Base-by-base conservation (phyloP, 2,888 invertebrate genomes). In the Mythimna ferrago region DNA sequence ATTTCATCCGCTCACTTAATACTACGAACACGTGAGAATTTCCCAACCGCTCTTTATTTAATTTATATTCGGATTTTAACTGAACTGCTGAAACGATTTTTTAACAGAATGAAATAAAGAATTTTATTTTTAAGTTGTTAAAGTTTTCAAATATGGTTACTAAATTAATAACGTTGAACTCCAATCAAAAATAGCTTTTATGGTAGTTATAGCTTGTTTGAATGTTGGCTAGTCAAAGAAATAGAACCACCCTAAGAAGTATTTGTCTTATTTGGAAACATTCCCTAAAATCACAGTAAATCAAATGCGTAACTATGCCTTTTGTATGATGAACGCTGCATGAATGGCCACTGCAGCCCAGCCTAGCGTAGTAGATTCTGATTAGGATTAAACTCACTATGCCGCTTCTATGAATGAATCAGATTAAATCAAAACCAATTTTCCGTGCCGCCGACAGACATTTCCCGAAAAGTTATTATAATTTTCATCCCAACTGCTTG, bases 1-100 rank as follows among this genome's bases (percentile, higher is more conserved):
- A 81, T 81, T 83, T 77, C 65, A 81, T 76, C 79, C 84, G 61
- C 73, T 73, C 75, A 75, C 69, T 79, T 74, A 74, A 80, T 73
- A 74, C 69, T 48, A 61, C 62, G 78, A 76, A 76, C 71, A 71
- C 64, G 83, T 73, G 78, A 70, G 65, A 66, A 71, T 70, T 75
- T 73, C 63, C 69, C 73, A 68, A 66, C 72, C 65, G 71, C 64
- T 73, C 68, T 80, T 79, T 76, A 66, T 76, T 82, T 69, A 38
- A 76, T 82, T 74, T 78, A 78, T 68, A 61, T 81, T 73, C 67
- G 21, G 65, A 62, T 66, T 81, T 68, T 68, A 66, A 76, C 63
- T 48, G 26, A 48, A 71, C n/a, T 41, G 66, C 16, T 38, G 57
- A 48, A 71, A 61, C n/a, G 21, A n/a, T 62, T 57, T 62, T 77